These are phyloP conservation scores for Gymnogyps californianus DNA, from an alignment of 2,113 vertebrate species.

Conservation along the genomic window DNA sequence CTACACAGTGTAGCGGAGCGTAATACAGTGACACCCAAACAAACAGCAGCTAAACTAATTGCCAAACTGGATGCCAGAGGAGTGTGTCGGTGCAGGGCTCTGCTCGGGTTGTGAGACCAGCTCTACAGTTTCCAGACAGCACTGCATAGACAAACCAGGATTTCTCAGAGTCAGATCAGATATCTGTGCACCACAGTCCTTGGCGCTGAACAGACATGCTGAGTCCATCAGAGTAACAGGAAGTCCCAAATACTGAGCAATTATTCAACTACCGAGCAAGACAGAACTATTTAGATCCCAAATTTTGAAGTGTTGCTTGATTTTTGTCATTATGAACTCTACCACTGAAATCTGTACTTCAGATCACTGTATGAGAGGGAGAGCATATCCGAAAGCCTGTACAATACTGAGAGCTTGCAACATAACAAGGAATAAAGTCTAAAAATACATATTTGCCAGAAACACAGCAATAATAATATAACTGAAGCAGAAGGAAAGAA, in stretches of 20 bases:
- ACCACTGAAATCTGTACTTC: neutral
- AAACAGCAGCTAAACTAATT: neutral
- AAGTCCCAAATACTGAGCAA: neutral
- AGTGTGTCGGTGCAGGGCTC: neutral
- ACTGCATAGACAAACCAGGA: neutral
- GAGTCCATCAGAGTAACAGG: neutral
- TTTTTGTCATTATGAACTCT: neutral
- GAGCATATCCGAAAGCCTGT: neutral
- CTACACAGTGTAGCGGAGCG: neutral
- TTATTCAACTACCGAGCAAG: neutral
- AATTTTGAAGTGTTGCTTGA: neutral
- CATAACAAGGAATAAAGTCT: neutral
- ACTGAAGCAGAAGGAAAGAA: neutral
- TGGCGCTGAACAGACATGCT: neutral
- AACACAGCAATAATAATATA: neutral
- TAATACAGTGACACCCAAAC: neutral
- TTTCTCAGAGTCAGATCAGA: neutral
- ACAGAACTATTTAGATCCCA: neutral
- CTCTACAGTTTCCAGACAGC: neutral
- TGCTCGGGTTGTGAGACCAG: neutral
- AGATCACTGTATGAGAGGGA: neutral
- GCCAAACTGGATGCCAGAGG: neutral
- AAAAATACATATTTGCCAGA: neutral
- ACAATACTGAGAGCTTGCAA: neutral
- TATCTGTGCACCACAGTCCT: neutral